phyloP scores from a whole-genome alignment of 2,113 vertebrate species.

The Oncorhynchus kisutch region DNA sequence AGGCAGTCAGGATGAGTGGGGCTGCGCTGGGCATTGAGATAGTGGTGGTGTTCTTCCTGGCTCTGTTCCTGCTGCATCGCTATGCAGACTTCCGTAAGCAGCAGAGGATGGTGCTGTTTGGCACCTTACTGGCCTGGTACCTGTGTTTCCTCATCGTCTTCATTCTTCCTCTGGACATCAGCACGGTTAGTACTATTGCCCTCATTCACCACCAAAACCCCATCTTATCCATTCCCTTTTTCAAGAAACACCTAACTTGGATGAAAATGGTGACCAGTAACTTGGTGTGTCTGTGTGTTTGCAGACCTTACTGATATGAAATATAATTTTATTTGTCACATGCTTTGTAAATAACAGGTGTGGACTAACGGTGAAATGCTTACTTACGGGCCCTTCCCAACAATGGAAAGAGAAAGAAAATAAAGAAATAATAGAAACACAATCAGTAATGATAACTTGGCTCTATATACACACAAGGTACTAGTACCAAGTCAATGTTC shows the following conservation, averaged over 20 bases:
- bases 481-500: too few relatives aligned
- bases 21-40: constrained; percentile 90
- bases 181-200: constrained; percentile 81
- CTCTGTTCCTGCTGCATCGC: constrained; percentile 90
- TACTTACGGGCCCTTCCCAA: too few relatives aligned
- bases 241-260: background rate
- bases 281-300: constrained; percentile 1
- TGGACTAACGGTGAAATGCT: too few relatives aligned
- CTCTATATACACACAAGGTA: too few relatives aligned
- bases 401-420: too few relatives aligned
- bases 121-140: constrained; percentile 95
- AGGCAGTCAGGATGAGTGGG: constrained; percentile 81
- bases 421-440: too few relatives aligned
- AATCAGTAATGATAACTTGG: too few relatives aligned
- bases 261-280: background rate
- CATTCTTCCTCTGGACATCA: constrained; percentile 94
- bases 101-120: constrained; percentile 91
- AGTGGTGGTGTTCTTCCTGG: constrained; percentile 94
- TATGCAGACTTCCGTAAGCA: constrained; percentile 97
- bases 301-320: background rate
- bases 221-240: background rate
- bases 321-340: too few relatives aligned
- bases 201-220: background rate
- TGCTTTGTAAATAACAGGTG: too few relatives aligned
- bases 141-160: constrained; percentile 98